Evolutionary conservation across 2,888 invertebrate species (phyloP).

Genomic region (Candidula unifasciata): DNA sequence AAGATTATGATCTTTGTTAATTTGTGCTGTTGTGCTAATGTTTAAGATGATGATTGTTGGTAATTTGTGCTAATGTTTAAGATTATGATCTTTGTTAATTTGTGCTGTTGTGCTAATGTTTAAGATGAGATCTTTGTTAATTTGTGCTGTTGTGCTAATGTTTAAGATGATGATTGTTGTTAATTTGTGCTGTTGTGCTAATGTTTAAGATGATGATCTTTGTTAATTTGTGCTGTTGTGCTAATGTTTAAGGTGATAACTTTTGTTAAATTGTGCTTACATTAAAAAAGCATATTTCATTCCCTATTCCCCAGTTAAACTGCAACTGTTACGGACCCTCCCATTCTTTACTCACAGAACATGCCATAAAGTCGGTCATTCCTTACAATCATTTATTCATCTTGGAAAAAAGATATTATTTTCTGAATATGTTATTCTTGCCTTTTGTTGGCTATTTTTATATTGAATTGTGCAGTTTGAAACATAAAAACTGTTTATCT

Average conservation of each 20-base stretch:
- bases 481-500: background rate
- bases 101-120: no score
- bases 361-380: slow-evolving; percentile 3
- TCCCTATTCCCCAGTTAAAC: background rate
- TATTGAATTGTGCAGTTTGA: background rate
- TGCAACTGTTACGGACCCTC: background rate
- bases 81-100: no score
- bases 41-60: no score
- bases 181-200: no score
- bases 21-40: no score
- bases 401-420: slow-evolving; percentile 3
- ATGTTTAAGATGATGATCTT: no score
- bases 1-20: no score
- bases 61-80: no score
- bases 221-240: no score
- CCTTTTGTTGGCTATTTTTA: slow-evolving; percentile 11
- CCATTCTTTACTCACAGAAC: background rate
- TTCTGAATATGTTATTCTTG: background rate
- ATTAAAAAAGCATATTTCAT: background rate
- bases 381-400: background rate
- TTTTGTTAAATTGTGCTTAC: background rate
- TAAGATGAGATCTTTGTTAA: no score
- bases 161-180: no score
- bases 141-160: no score
- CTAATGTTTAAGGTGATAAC: background rate